Conservation (phyloP, 2,888 invertebrate species). For the Ochropacha duplaris region DNA sequence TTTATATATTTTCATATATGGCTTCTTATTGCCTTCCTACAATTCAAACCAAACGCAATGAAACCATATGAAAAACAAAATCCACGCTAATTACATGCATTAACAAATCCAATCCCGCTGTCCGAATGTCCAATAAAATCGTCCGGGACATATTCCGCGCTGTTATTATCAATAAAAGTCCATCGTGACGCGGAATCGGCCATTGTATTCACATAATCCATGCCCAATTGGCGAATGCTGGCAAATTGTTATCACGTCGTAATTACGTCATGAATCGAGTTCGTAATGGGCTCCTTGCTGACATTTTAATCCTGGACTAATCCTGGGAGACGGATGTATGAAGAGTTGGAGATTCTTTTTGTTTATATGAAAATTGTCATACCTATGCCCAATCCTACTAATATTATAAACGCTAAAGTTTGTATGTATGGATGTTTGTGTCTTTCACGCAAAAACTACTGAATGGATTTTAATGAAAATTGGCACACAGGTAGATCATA, state of each 20-base stretch:
- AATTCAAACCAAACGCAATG: not conserved
- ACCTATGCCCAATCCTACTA: too few relatives aligned
- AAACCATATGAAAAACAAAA: too few relatives aligned
- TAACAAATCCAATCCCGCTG: not conserved
- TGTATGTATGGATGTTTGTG: not conserved
- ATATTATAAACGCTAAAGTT: too few relatives aligned
- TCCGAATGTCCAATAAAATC: not conserved
- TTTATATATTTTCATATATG: too few relatives aligned
- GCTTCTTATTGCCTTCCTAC: too few relatives aligned
- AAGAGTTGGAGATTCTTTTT: slow-evolving; percentile 2
- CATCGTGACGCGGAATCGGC: not conserved
- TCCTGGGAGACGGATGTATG: slow-evolving; percentile 19
- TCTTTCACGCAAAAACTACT: too few relatives aligned
- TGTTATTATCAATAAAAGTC: slow-evolving; percentile 2
- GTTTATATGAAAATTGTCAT: too few relatives aligned
- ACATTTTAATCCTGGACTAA: slow-evolving; percentile 35
- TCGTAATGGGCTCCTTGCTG: slow-evolving; percentile 29
- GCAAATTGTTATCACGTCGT: slow-evolving; percentile 30
- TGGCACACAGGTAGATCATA: too few relatives aligned
- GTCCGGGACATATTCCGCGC: not conserved
- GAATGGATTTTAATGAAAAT: too few relatives aligned
- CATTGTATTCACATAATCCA: slow-evolving; percentile 13
- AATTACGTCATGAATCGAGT: slow-evolving; percentile 26
- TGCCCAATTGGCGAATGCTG: slow-evolving; percentile 20
- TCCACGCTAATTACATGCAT: too few relatives aligned